Percentiles rank a stretch among this genome's conserved stretches.
Evolutionary conservation across 1,140 invertebrate genomes (phyloP).

Genomic region (Gonioctena quinquepunctata): DNA sequence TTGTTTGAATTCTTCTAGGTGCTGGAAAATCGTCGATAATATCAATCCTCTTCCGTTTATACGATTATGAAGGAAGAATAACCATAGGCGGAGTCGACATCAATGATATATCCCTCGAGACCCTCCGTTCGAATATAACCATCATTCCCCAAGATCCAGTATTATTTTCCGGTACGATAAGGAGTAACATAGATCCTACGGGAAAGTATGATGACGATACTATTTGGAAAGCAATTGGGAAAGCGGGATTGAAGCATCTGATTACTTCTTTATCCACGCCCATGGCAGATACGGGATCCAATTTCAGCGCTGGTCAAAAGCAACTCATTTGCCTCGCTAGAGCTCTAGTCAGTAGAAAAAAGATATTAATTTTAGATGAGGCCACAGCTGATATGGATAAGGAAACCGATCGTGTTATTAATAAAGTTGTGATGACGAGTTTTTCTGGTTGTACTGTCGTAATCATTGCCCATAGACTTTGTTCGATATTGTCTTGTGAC

Average conservation of each 20-base stretch:
- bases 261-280: conserved; percentile 37
- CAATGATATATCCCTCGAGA: conserved; percentile 67
- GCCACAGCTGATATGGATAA: conserved; percentile 73
- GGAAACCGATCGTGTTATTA: conserved; percentile 54
- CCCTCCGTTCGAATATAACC: conserved; percentile 73
- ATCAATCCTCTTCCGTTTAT: conserved; percentile 68
- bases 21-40: conserved; percentile 86
- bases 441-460: conserved; percentile 73
- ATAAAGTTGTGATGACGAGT: conserved; percentile 36
- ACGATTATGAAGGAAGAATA: conserved; percentile 60
- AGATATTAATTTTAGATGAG: conserved; percentile 70
- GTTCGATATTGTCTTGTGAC: conserved; percentile 81
- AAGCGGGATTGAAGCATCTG: conserved; percentile 47
- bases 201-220: conserved; percentile 56
- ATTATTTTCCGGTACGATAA: conserved; percentile 67
- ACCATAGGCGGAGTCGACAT: conserved; percentile 65
- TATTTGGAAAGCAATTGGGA: conserved; percentile 44
- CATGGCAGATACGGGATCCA: conserved; percentile 69
- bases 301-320: conserved; percentile 79
- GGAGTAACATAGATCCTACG: conserved; percentile 64
- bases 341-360: conserved; percentile 68
- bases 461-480: conserved; percentile 80
- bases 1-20: no score
- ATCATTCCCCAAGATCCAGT: conserved; percentile 89
- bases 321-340: conserved; percentile 80